These are phyloP conservation scores for Rhorus exstirpatorius DNA, from an alignment of 2,888 invertebrate genomes.

Conservation along the genomic window DNA sequence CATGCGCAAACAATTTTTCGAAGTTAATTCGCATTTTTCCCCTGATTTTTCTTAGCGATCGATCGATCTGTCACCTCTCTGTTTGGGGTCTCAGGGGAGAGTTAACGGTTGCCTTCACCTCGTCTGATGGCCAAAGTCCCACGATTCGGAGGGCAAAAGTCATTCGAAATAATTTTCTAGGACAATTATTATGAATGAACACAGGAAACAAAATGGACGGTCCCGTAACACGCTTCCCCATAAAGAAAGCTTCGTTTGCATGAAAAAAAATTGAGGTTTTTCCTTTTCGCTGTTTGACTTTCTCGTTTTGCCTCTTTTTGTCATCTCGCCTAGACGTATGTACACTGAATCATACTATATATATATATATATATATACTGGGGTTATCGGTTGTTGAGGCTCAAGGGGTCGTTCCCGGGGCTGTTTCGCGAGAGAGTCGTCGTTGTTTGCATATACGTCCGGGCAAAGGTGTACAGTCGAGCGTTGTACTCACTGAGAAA, in stretches of 20 bases:
- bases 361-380: constrained; percentile 7
- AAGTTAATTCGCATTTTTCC: background rate
- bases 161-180: no score
- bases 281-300: no score
- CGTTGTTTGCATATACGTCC: constrained; percentile 62
- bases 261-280: no score
- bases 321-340: background rate
- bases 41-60: constrained; percentile 1
- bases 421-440: constrained; percentile 43
- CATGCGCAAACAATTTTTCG: constrained; percentile 8
- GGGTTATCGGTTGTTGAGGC: constrained; percentile 52
- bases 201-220: no score
- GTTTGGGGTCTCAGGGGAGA: no score
- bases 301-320: background rate
- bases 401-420: constrained; percentile 44
- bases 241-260: no score
- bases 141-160: no score
- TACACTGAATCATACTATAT: background rate
- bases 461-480: constrained; percentile 57
- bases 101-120: no score
- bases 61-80: no score
- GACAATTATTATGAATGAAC: no score
- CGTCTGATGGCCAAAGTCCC: no score
- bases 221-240: no score
- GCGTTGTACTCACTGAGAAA: constrained; percentile 51